Evolutionary conservation across 2,888 invertebrate genomes (phyloP), one percentile per base, ranked within the genome.

Genomic region (Rotaria macrura): DNA sequence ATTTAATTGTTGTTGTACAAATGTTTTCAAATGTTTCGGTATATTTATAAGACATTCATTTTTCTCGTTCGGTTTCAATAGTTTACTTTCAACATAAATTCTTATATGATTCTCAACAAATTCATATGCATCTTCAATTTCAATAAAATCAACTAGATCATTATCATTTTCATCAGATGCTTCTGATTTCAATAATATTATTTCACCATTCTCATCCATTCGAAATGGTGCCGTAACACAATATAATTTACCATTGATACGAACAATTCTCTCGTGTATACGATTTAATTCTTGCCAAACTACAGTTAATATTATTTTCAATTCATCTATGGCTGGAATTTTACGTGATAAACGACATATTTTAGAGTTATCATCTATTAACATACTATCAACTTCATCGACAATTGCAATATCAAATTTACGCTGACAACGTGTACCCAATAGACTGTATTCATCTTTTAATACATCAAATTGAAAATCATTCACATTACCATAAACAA

Each of bases 321-420:
- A 47, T 47, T 47, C 47, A 47, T 47, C 55, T 10, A 55, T 55
- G 5, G 55, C 55, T 55, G 55, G 55, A 17, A 55, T 55, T 55
- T 55, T 55, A 55, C 55, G 14, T 10, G 55, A 55, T 55, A 55
- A 55, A 55, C 55, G 55, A 55, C 55, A 55, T 23, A 55, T 55
- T 55, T 55, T 55, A n/a, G 55, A 55, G 23, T 55, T 25, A 57
- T 57, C 25, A 57, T 57, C 57, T 10, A 57, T 57, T n/a, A 57
- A 25, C 57, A 57, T 57, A 57, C 57, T 57, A 57, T 57, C 57
- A 25, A 57, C 57, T 57, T 57, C 57, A 57, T 57, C 57, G 4
- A 57, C 57, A 43, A 40, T 85, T 34, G n/a, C 87, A 84, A 34
- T 88, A 88, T 38, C 88, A 87, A n/a, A 87, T 86, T 83, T 88